Evolutionary conservation across 2,888 invertebrate genomes (phyloP).

Genomic region (Diarsia dahlii): DNA sequence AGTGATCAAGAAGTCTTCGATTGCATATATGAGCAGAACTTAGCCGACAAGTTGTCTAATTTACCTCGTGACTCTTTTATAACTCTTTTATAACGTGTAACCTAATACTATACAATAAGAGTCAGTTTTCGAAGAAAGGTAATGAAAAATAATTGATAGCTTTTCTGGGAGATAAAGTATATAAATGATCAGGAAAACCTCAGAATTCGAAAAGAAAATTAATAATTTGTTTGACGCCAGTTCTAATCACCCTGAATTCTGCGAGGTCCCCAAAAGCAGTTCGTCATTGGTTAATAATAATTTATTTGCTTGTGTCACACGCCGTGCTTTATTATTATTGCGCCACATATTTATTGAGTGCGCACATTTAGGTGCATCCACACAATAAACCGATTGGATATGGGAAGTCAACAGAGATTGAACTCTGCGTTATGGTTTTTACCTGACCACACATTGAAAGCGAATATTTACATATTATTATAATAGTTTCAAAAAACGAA

Average conservation of each 20-base stretch:
- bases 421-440: background rate
- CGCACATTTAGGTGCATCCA: slow-evolving; percentile 53
- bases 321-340: slow-evolving; percentile 69
- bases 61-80: too few species aligned
- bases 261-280: slow-evolving; percentile 65
- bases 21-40: too few species aligned
- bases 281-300: slow-evolving; percentile 79
- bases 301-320: slow-evolving; percentile 78
- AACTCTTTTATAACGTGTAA: too few species aligned
- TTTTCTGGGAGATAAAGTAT: background rate
- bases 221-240: slow-evolving; percentile 18
- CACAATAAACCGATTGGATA: slow-evolving; percentile 28
- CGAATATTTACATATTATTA: too few species aligned
- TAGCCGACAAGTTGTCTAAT: too few species aligned
- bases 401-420: slow-evolving; percentile 10
- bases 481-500: too few species aligned
- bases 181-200: background rate
- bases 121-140: background rate
- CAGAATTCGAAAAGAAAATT: background rate
- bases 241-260: slow-evolving; percentile 50
- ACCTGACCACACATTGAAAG: background rate
- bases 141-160: background rate
- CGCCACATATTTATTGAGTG: slow-evolving; percentile 61
- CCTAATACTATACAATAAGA: too few species aligned
- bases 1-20: too few species aligned